Evolutionary conservation across 2,113 vertebrate genomes (phyloP), one percentile per base, ranked within the genome.

Genomic region (Hippocampus zosterae): DNA sequence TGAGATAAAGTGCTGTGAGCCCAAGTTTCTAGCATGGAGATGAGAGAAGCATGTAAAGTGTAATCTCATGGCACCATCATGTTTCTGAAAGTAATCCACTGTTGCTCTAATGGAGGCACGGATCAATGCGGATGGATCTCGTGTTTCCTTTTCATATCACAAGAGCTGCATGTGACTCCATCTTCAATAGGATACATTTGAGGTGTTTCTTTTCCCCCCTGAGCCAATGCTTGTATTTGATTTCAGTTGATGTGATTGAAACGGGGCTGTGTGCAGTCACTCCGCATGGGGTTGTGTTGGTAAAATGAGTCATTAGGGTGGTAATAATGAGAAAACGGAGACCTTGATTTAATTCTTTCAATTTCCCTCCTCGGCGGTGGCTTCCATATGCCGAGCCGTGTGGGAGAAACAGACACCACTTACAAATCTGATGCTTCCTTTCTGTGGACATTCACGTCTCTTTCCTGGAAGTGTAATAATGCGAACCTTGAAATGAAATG

Each of bases 71-170:
- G 76, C 71, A 65, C 60, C 79, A 29, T 68, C 40, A 42, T 75
- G 77, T 78, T 77, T 80, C 83, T 80, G 85, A 84, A 87, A 85
- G 85, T 81, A 81, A 88, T 89, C 79, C 61, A 33, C n/a, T 13
- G 21, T 73, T 61, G 52, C 73, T 74, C 76, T 88, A 88, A 91
- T 88, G 85, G 85, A 79, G 67, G 27, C 57, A 74, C 16, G 72
- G 78, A 84, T 90, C 90, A 50, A 89, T 91, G 67, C 78, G n/a
- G 71, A 75, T 68, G 76, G 72, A 82, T 80, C 79, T 72, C 77
- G 67, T 66, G 65, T 80, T 90, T 86, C 87, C 80, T 89, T 81
- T 87, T 88, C 87, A 86, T 82, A 88, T 76, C 72, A 69, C 77
- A 77, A 80, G 85, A 75, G 84, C 84, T 79, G 67, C 65, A 77